Evolutionary conservation across 1,140 invertebrate genomes (phyloP).

Genomic region (Acyrthosiphon pisum): DNA sequence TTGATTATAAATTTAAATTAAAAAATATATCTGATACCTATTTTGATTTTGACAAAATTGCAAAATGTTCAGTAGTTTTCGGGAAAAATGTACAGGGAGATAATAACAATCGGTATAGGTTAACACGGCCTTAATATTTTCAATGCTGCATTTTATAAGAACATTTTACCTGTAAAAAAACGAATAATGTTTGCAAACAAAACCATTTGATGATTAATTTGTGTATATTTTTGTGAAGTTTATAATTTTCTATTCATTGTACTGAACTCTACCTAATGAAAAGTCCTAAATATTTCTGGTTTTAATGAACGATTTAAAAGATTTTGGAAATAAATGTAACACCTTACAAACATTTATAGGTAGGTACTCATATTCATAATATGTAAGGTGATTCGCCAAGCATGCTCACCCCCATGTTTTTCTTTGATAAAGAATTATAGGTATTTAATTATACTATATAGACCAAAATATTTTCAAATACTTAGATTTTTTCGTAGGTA

Average conservation of each 20-base stretch:
- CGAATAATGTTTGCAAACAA: background rate
- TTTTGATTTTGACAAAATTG: slow-evolving; percentile 4
- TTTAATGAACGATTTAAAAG: background rate
- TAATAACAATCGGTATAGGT: slow-evolving; percentile 29
- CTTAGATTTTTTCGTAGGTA: background rate
- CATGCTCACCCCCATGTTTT: background rate
- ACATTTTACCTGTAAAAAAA: slow-evolving; percentile 22
- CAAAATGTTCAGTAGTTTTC: slow-evolving; percentile 9
- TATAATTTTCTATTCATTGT: slow-evolving; percentile 35
- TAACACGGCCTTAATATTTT: slow-evolving; percentile 29
- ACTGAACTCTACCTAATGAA: slow-evolving; percentile 8
- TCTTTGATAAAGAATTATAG: background rate
- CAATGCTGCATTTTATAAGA: slow-evolving; percentile 10
- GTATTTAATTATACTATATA: background rate
- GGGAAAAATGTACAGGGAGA: slow-evolving; percentile 38
- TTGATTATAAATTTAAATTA: background rate
- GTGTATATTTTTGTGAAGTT: slow-evolving; percentile 30
- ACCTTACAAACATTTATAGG: background rate
- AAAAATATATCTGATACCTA: background rate
- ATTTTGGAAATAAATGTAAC: background rate
- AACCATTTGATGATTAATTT: background rate
- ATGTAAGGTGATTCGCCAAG: background rate
- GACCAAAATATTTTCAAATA: background rate
- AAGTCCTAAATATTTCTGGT: background rate
- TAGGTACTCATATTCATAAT: background rate